Evolutionary conservation across 2,888 invertebrate species (phyloP).

Genomic region (Amblyjoppa fuscipennis): DNA sequence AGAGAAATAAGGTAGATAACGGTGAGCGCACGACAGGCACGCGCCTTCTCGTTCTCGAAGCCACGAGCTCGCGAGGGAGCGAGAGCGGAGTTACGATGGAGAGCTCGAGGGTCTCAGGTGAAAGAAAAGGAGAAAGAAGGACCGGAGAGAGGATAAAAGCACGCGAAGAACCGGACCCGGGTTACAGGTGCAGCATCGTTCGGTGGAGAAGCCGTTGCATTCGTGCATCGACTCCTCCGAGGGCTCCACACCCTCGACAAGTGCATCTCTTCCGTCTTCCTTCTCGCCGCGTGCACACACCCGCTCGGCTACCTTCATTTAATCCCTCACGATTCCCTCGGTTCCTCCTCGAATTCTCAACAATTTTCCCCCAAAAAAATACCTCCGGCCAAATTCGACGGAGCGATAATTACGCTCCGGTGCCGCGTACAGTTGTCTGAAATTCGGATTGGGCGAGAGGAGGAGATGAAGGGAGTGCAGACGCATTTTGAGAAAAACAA

Average conservation of each 20-base stretch:
- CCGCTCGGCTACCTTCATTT: conserved; percentile 43
- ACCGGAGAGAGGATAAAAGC: conserved; percentile 69
- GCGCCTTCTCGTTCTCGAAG: conserved; percentile 75
- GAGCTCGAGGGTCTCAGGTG: conserved; percentile 20
- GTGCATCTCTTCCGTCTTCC: conserved; percentile 50
- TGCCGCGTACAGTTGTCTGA: conserved; percentile 5
- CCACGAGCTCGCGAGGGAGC: conserved; percentile 61
- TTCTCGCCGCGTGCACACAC: conserved; percentile 20
- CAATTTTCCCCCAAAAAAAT: conserved; percentile 44
- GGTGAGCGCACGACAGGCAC: conserved; percentile 78
- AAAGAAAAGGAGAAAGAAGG: conserved; percentile 46
- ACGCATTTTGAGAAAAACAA: conserved; percentile 56
- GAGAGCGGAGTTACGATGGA: conserved; percentile 44
- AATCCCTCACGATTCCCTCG: conserved; percentile 50
- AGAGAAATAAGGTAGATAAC: conserved; percentile 68
- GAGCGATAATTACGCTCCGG: conserved; percentile 60
- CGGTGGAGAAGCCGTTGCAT: conserved; percentile 55
- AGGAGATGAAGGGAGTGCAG: conserved; percentile 24
- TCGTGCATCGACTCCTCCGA: conserved; percentile 58
- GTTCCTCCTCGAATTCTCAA: conserved; percentile 52
- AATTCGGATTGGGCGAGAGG: neutral
- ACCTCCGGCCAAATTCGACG: conserved; percentile 9
- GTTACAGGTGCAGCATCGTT: conserved; percentile 77
- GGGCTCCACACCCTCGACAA: conserved; percentile 62
- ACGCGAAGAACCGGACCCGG: conserved; percentile 75